Conservation (phyloP, 2,888 invertebrate genomes). For the Andrena minutula region DNA sequence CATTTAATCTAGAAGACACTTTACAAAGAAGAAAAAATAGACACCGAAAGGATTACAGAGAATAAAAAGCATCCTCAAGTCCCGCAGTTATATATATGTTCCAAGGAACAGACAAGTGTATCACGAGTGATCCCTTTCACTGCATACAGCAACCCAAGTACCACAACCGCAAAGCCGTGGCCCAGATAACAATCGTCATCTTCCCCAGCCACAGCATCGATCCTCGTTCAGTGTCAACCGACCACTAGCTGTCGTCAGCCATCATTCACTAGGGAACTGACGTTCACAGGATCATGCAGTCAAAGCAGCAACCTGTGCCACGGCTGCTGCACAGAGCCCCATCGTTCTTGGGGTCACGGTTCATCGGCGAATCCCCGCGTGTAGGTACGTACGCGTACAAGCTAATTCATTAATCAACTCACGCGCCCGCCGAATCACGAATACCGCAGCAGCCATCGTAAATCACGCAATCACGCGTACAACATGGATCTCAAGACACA, state of each 20-base stretch:
- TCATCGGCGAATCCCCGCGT: constrained; percentile 37
- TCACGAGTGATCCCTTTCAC: no score
- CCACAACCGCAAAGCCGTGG: no score
- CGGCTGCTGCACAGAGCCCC: not conserved
- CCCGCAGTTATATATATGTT: no score
- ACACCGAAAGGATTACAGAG: no score
- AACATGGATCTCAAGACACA: constrained; percentile 14
- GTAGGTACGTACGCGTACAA: not conserved
- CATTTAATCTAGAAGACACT: no score
- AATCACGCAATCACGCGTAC: constrained; percentile 52
- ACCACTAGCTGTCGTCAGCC: not conserved
- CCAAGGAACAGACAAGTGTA: no score
- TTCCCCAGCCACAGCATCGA: constrained; percentile 10
- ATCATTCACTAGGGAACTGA: constrained; percentile 39
- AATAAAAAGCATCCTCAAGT: no score
- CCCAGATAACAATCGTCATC: constrained; percentile 20
- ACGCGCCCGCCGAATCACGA: constrained; percentile 20
- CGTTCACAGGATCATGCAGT: constrained; percentile 50
- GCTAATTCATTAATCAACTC: constrained; percentile 59
- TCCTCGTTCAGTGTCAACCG: constrained; percentile 15
- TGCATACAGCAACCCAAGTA: no score
- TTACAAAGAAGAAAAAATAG: no score
- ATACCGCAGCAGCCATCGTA: constrained; percentile 37
- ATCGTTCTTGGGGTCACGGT: constrained; percentile 43
- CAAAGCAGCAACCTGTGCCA: constrained; percentile 36